Evolutionary conservation across 2,113 vertebrate species (phyloP), one percentile per base, ranked within the genome.

Genomic region (Prochilodus magdalenae): DNA sequence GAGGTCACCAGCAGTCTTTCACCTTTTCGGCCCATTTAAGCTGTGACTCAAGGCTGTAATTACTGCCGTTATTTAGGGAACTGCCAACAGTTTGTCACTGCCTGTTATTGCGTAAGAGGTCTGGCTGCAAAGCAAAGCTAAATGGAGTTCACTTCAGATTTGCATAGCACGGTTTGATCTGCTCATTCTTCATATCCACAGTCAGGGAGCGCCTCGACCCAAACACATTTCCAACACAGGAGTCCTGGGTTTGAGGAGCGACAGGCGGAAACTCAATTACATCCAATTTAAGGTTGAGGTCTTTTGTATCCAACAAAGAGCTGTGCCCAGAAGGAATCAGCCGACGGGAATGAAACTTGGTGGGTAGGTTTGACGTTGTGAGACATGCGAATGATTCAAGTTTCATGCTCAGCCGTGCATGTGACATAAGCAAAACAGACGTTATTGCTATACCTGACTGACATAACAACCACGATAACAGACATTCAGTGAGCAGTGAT

Each of bases 31-130:
- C 63, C 47, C 44, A 33, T 75, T 53, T 44, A 65, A 26, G 63
- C 57, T 75, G 16, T 67, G 62, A 74, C 60, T 74, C 66, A 15
- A 24, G 62, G 73, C 62, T 75, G 66, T 75, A 81, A 67, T 81
- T 81, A 75, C 60, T 71, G 24, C 57, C 13, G 26, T 51, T 75
- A 75, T 81, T 81, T 75, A 66, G 47, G 30, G 60, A 66, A 66
- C 60, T 81, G 73, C 62, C 72, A 82, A 53, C 49, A 24, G 30
- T 59, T 67, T 75, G 47, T 73, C 71, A 66, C 26, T 73, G 79
- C 1, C 14, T 22, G 63, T 30, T 0, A 30, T 63, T 59, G 27
- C 70, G 24, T 47, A 26, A 73, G 44, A 72, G 20, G 8, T 55
- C 49, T 22, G 53, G 20, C 14, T 72, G 33, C 13, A 5, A 36